phyloP scores from a whole-genome alignment of 2,888 invertebrate species.

The Adela reaumurella region DNA sequence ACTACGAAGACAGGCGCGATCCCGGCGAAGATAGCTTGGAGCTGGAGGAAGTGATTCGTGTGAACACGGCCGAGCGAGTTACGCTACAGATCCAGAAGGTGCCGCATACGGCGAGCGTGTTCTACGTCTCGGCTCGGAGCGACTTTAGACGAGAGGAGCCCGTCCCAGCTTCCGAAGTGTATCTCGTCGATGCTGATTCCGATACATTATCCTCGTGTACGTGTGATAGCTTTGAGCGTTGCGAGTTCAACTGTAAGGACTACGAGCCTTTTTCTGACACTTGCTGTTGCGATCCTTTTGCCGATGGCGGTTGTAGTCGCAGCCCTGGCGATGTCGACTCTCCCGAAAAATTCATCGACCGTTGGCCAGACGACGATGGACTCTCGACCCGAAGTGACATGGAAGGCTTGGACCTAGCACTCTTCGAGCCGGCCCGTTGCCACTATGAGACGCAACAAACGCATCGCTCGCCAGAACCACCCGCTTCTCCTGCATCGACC shows the following conservation, averaged over 20 bases:
- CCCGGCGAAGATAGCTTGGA: slow-evolving; percentile 24
- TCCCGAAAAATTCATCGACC: slow-evolving; percentile 42
- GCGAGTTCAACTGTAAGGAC: slow-evolving; percentile 54
- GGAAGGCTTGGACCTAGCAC: slow-evolving; percentile 63
- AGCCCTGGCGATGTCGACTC: slow-evolving; percentile 50
- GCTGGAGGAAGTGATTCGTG: slow-evolving; percentile 21
- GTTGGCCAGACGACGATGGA: slow-evolving; percentile 36
- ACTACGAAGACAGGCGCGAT: slow-evolving; percentile 43
- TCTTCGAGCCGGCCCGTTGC: slow-evolving; percentile 52
- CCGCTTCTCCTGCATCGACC: slow-evolving; percentile 10
- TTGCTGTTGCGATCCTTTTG: slow-evolving; percentile 54
- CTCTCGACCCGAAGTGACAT: slow-evolving; percentile 55
- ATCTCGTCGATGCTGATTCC: slow-evolving; percentile 37
- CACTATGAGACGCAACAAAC: not conserved
- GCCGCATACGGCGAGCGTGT: slow-evolving; percentile 43
- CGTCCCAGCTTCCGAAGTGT: slow-evolving; percentile 27
- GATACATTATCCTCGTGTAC: slow-evolving; percentile 54
- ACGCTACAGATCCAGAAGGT: slow-evolving; percentile 42
- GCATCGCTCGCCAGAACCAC: slow-evolving; percentile 4
- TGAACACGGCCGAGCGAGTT: slow-evolving; percentile 22
- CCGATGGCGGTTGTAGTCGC: slow-evolving; percentile 46
- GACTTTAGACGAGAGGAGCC: slow-evolving; percentile 27
- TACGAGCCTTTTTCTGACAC: slow-evolving; percentile 61
- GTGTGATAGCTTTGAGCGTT: slow-evolving; percentile 53
- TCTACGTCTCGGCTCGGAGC: slow-evolving; percentile 35